Evolutionary conservation across 2,797 vertebrate species (phyloP).

Genomic region (Gobionotothen gibberifrons): DNA sequence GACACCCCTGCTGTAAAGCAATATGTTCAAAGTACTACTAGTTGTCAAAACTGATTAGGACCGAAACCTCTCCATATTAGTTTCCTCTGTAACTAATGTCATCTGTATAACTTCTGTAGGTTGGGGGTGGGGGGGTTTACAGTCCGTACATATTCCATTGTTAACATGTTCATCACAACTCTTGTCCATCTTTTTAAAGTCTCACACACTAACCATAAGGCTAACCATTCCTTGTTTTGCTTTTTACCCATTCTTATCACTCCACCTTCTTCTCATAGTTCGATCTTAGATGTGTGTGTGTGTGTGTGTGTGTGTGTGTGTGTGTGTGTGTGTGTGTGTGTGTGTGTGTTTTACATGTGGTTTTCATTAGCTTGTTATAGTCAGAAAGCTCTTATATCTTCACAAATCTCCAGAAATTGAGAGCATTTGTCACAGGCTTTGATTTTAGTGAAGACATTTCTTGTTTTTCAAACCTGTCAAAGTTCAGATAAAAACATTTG

Average conservation of each 20-base stretch:
- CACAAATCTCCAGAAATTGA: not conserved
- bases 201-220: conserved; percentile 50
- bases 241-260: conserved; percentile 39
- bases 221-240: conserved; percentile 63
- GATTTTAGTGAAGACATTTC: not conserved
- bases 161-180: conserved; percentile 35
- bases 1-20: not conserved
- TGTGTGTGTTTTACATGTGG: no score
- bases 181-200: conserved; percentile 26
- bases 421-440: not conserved
- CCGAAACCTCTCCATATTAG: conserved; percentile 13
- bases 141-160: conserved; percentile 24
- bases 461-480: not conserved
- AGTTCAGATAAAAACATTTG: not conserved
- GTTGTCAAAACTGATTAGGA: conserved; percentile 1
- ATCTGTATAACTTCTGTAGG: conserved; percentile 3
- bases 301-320: no score
- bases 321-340: no score
- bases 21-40: not conserved
- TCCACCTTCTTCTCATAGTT: conserved; percentile 13
- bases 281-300: conserved; percentile 20
- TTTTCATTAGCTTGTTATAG: not conserved
- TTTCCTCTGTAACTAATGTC: conserved; percentile 9
- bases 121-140: not conserved
- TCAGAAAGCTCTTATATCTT: not conserved